Conservation (phyloP, 2,797 vertebrate species). For the Aeoliscus strigatus region DNA sequence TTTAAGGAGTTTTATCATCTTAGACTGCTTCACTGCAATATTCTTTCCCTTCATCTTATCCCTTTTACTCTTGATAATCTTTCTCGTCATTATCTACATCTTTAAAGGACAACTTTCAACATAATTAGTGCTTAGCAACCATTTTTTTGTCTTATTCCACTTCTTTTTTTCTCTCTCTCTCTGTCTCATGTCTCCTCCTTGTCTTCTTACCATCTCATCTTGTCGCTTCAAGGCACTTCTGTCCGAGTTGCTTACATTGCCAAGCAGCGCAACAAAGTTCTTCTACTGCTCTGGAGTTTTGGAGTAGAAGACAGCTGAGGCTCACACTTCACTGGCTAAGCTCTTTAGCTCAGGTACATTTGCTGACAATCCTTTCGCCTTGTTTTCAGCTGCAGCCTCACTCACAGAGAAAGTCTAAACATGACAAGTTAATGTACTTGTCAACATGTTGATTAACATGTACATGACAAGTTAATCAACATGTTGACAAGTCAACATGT, state of each 20-base stretch:
- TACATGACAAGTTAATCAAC: too few relatives aligned
- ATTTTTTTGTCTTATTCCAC: not conserved
- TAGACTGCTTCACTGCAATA: constrained; percentile 7
- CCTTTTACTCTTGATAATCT: constrained; percentile 18
- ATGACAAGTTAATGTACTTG: too few relatives aligned
- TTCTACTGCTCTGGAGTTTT: constrained; percentile 10
- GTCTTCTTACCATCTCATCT: not conserved
- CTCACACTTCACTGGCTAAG: constrained; percentile 27
- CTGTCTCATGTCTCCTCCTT: not conserved
- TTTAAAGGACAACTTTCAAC: constrained; percentile 18
- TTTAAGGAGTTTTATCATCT: constrained; percentile 14
- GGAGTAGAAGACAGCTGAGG: constrained; percentile 3
- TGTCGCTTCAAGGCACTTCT: constrained; percentile 5
- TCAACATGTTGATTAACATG: too few relatives aligned
- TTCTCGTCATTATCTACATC: constrained; percentile 35
- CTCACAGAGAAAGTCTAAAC: not conserved
- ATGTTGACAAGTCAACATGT: too few relatives aligned
- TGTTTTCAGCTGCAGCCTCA: not conserved
- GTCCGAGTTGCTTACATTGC: constrained; percentile 13
- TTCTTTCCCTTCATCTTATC: constrained; percentile 24
- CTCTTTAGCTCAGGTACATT: constrained; percentile 28
- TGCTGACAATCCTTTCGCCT: constrained; percentile 10
- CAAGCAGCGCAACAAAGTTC: constrained; percentile 43
- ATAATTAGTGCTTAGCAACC: constrained; percentile 18
- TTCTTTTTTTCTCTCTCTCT: not conserved